Evolutionary conservation across 2,797 vertebrate species (phyloP).

Genomic region (Lithobates pipiens): DNA sequence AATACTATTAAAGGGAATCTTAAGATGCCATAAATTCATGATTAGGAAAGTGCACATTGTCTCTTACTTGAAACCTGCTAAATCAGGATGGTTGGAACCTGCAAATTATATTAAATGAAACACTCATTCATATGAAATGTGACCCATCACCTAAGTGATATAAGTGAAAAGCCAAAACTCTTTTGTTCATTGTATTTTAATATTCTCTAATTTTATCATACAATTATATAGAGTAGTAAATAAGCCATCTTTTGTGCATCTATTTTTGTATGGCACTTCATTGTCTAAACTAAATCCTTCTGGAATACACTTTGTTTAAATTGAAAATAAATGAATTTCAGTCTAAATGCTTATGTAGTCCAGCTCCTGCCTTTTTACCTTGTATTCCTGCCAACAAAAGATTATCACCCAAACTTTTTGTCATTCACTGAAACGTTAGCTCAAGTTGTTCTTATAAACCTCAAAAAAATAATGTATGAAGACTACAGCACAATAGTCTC

Average conservation of each 20-base stretch:
- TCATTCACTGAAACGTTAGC: slow-evolving; percentile 29
- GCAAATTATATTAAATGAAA: slow-evolving; percentile 33
- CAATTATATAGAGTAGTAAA: slow-evolving; percentile 23
- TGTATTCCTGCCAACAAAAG: slow-evolving; percentile 46
- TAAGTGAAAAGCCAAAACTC: slow-evolving; percentile 14
- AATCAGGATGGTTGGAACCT: neutral
- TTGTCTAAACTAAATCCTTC: slow-evolving; percentile 32
- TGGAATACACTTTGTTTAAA: slow-evolving; percentile 41
- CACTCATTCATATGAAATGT: slow-evolving; percentile 3
- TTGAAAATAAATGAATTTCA: slow-evolving; percentile 38
- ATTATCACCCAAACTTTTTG: slow-evolving; percentile 55
- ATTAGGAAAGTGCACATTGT: neutral
- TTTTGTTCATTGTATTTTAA: slow-evolving; percentile 27
- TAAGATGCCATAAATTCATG: slow-evolving; percentile 14
- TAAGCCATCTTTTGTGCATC: slow-evolving; percentile 4
- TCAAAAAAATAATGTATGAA: slow-evolving; percentile 35
- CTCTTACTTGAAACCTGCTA: neutral
- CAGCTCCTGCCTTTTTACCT: slow-evolving; percentile 34
- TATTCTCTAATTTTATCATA: slow-evolving; percentile 26
- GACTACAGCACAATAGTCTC: slow-evolving; percentile 32
- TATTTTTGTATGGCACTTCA: slow-evolving; percentile 28
- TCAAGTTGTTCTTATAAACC: slow-evolving; percentile 32
- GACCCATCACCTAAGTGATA: neutral
- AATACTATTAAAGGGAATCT: neutral
- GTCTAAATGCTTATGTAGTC: slow-evolving; percentile 28